A percentile compares a stretch with the other conserved stretches of the same genome.
Evolutionary conservation across 1,140 invertebrate species (phyloP).

Genomic region (Drosophila tropicalis): DNA sequence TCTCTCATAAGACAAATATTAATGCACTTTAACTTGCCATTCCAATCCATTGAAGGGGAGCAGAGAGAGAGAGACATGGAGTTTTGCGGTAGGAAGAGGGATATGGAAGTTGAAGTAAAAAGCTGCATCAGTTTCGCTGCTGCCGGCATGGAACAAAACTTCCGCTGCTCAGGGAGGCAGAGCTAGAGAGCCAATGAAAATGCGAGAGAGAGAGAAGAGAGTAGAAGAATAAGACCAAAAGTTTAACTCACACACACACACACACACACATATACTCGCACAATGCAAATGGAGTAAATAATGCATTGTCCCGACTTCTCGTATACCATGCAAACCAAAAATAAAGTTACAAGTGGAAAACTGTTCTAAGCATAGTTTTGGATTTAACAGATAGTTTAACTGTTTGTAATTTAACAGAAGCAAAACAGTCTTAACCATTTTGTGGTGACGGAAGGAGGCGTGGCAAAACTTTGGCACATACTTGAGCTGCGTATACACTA

Average conservation of each 20-base stretch:
- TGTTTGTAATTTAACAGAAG: too few species aligned
- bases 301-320: too few species aligned
- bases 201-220: background rate
- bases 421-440: too few species aligned
- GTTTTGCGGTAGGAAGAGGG: too few species aligned
- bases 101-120: too few species aligned
- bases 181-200: background rate
- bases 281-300: background rate
- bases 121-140: slow-evolving; percentile 2
- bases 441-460: too few species aligned
- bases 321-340: too few species aligned
- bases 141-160: slow-evolving; percentile 46
- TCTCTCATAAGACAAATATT: slow-evolving; percentile 26
- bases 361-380: too few species aligned
- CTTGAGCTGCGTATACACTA: too few species aligned
- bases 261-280: background rate
- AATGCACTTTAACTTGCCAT: slow-evolving; percentile 33
- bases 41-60: slow-evolving; percentile 31
- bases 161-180: slow-evolving; percentile 42
- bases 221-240: slow-evolving; percentile 1
- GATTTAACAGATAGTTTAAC: too few species aligned
- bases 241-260: background rate
- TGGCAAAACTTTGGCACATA: too few species aligned
- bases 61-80: slow-evolving; percentile 31
- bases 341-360: too few species aligned